phyloP scores from a whole-genome alignment of 2,113 vertebrate genomes.

The Eretmochelys imbricata region DNA sequence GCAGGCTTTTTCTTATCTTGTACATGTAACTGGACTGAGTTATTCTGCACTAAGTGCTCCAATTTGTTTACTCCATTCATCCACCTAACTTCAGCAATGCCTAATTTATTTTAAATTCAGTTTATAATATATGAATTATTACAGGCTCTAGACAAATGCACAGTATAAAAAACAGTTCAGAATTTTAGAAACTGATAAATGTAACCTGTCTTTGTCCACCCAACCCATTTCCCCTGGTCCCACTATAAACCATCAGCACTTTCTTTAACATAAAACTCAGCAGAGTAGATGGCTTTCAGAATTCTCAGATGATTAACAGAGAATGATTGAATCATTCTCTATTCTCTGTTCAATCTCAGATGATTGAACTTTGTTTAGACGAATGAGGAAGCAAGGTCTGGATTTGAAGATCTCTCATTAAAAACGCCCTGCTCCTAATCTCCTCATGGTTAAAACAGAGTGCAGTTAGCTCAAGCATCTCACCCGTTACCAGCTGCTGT shows the following conservation, averaged over 20 bases:
- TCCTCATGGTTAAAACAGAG: neutral
- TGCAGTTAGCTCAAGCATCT: neutral
- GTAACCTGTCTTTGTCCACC: neutral
- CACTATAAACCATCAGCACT: neutral
- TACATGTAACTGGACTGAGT: neutral
- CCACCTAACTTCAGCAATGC: neutral
- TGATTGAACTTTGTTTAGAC: neutral
- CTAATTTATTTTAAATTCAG: neutral
- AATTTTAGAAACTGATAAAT: neutral
- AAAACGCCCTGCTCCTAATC: neutral
- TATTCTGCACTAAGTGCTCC: neutral
- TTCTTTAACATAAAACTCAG: neutral
- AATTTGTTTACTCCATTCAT: neutral
- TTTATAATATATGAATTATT: neutral
- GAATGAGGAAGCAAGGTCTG: neutral
- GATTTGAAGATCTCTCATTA: neutral
- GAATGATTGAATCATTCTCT: too few species aligned
- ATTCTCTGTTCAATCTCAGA: too few species aligned
- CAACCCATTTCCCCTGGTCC: neutral
- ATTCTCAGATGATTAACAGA: neutral
- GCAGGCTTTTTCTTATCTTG: neutral
- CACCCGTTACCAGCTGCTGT: neutral
- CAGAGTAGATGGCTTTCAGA: neutral
- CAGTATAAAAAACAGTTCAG: neutral
- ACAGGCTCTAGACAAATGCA: neutral